Conservation (phyloP, 2,797 vertebrate genomes). For the Apogon hyalosoma region DNA sequence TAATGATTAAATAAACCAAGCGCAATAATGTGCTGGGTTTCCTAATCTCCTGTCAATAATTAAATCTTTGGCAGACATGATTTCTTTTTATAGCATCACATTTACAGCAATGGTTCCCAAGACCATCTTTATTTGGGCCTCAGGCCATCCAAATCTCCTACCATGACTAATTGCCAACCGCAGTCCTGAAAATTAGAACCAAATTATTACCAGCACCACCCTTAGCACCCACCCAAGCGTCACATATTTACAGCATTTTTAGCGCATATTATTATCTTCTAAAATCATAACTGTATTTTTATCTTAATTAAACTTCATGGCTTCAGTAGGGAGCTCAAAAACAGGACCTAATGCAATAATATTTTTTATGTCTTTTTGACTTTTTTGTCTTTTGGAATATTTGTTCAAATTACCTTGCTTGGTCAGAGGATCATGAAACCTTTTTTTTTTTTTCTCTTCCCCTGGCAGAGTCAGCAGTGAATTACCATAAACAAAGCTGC, state of each 20-base stretch:
- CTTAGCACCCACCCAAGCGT: too few relatives aligned
- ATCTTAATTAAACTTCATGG: neutral
- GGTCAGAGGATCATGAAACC: constrained; percentile 4
- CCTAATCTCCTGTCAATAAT: constrained; percentile 21
- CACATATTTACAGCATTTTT: neutral
- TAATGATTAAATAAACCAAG: constrained; percentile 8
- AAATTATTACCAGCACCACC: neutral
- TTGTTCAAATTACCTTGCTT: constrained; percentile 16
- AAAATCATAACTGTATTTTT: neutral
- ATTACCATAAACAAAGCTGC: constrained; percentile 43
- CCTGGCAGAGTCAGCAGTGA: constrained; percentile 18
- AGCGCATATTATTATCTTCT: neutral
- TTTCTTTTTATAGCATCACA: constrained; percentile 9
- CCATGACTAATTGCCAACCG: neutral
- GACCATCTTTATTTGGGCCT: neutral
- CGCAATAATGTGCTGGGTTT: constrained; percentile 12
- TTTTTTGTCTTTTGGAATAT: constrained; percentile 24
- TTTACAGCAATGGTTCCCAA: neutral
- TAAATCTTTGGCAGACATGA: constrained; percentile 18
- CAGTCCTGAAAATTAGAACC: neutral
- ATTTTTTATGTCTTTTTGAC: neutral
- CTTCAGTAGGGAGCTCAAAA: too few relatives aligned
- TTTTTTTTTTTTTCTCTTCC: constrained; percentile 5
- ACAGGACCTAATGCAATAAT: neutral
- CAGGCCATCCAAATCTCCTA: constrained; percentile 3